Conservation (phyloP, 2,113 vertebrate species). For the Lycocorax pyrrhopterus region DNA sequence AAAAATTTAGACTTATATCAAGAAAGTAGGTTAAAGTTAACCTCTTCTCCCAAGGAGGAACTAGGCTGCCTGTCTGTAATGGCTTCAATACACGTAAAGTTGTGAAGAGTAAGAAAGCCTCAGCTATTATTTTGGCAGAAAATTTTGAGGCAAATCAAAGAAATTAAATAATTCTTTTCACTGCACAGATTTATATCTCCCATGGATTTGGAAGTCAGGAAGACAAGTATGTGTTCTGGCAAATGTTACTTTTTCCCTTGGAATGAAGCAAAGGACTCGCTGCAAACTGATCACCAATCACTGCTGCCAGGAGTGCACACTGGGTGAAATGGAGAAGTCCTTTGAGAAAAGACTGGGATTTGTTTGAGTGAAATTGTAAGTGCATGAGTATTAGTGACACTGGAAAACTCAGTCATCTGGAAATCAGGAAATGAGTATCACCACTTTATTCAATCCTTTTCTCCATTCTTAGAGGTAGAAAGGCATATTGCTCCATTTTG, state of each 20-base stretch:
- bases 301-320: background rate
- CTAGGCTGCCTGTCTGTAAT: background rate
- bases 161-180: background rate
- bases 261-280: background rate
- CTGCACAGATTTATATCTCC: conserved; percentile 3
- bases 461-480: background rate
- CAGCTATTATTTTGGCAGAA: conserved; percentile 6
- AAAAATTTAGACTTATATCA: background rate
- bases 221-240: conserved; percentile 31
- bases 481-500: background rate
- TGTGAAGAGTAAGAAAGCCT: background rate
- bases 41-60: background rate
- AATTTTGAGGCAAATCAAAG: conserved; percentile 6
- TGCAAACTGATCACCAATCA: background rate
- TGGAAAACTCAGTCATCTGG: background rate
- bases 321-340: background rate
- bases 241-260: conserved; percentile 22
- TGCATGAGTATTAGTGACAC: background rate
- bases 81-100: background rate
- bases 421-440: background rate
- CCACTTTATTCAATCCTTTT: background rate
- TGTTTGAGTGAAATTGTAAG: background rate
- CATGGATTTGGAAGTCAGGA: conserved; percentile 30
- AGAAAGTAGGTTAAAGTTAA: background rate
- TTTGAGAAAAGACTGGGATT: background rate